These are phyloP conservation scores for Rhincodon typus DNA, from an alignment of 2,797 vertebrate species.

Conservation along the genomic window DNA sequence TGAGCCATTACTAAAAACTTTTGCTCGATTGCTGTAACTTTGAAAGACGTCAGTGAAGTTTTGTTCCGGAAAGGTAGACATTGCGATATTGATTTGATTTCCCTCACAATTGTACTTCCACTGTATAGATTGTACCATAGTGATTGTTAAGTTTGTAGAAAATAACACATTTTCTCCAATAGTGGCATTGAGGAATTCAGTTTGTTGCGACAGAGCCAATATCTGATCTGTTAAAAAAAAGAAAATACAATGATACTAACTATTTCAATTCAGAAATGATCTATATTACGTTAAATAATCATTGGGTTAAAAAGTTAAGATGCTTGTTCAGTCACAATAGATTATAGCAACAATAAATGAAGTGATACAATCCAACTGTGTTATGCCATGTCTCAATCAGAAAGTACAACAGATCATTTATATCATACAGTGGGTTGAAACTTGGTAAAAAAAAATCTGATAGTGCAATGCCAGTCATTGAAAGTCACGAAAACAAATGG, in stretches of 20 bases:
- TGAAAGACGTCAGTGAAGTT: neutral
- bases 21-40: neutral
- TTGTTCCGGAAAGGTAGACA: rapidly evolving
- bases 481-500: neutral
- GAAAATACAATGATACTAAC: neutral
- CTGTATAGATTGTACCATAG: neutral
- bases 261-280: neutral
- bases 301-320: neutral
- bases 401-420: neutral
- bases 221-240: slow-evolving; percentile 1
- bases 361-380: neutral
- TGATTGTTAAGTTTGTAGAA: neutral
- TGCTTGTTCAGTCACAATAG: neutral
- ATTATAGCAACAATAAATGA: neutral
- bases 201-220: neutral
- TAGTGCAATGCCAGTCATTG: neutral
- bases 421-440: neutral
- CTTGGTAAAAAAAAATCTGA: neutral
- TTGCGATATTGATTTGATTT: neutral
- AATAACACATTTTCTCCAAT: slow-evolving; percentile 17
- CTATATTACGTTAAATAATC: neutral
- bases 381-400: neutral
- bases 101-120: neutral
- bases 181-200: neutral
- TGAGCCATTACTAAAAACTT: neutral